These are phyloP conservation scores for Anorthoa munda DNA, from an alignment of 2,888 invertebrate species.

Conservation along the genomic window DNA sequence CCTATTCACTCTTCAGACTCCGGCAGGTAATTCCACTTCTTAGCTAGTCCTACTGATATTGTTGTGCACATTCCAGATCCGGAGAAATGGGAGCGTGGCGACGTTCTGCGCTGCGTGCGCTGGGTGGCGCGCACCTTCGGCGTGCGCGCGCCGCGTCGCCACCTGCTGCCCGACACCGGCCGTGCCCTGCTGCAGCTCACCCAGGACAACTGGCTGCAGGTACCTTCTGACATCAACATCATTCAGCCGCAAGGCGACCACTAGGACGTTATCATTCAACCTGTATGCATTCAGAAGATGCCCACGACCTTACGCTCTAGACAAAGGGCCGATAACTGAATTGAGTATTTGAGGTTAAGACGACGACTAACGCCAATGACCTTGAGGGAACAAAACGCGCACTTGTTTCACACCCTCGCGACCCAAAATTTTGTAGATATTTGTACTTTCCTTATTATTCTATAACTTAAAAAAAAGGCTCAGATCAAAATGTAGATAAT, in stretches of 20 bases:
- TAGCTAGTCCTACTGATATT: not conserved
- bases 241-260: not conserved
- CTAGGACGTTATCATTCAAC: not conserved
- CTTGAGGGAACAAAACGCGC: too few relatives aligned
- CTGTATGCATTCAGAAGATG: not conserved
- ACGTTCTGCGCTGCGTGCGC: constrained; percentile 89
- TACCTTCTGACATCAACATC: not conserved
- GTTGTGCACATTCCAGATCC: constrained; percentile 82
- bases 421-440: too few relatives aligned
- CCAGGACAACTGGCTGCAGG: constrained; percentile 89
- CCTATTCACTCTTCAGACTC: too few relatives aligned
- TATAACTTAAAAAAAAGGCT: too few relatives aligned
- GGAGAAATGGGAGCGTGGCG: constrained; percentile 86
- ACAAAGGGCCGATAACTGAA: too few relatives aligned
- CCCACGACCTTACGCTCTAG: not conserved
- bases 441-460: too few relatives aligned
- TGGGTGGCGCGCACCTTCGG: constrained; percentile 89
- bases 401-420: too few relatives aligned
- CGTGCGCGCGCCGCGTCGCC: constrained; percentile 85
- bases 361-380: too few relatives aligned
- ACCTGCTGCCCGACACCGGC: constrained; percentile 87
- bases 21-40: too few relatives aligned
- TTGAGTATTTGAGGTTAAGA: too few relatives aligned
- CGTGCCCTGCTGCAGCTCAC: constrained; percentile 88
- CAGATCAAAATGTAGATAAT: too few relatives aligned